phyloP scores from a whole-genome alignment of 1,140 invertebrate species.

The Pteromalus puparum region DNA sequence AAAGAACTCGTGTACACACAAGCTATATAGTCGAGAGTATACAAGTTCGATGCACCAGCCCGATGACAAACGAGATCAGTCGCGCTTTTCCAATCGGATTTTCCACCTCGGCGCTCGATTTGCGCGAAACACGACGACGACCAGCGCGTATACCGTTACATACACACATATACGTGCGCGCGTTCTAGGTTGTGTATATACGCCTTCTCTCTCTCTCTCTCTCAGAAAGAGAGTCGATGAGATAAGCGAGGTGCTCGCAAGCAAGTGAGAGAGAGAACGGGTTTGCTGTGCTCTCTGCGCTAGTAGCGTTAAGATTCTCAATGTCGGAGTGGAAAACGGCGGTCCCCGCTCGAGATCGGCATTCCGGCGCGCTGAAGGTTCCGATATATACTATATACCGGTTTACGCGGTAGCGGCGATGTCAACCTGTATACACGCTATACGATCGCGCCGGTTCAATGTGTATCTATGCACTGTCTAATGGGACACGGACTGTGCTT shows the following conservation, averaged over 20 bases:
- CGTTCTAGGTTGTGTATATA: neutral
- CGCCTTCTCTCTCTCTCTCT: slow-evolving; percentile 1
- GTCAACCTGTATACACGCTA: neutral
- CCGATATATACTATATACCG: slow-evolving; percentile 34
- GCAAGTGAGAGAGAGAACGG: slow-evolving; percentile 15
- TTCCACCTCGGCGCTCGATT: slow-evolving; percentile 15
- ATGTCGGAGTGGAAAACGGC: slow-evolving; percentile 38
- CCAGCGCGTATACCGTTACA: neutral
- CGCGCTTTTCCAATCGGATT: slow-evolving; percentile 25
- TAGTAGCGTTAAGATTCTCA: slow-evolving; percentile 19
- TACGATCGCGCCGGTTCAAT: neutral
- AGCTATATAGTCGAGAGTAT: neutral
- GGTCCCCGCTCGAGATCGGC: neutral
- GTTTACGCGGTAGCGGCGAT: slow-evolving; percentile 30
- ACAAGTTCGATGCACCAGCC: neutral
- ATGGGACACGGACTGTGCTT: neutral
- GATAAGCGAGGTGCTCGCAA: slow-evolving; percentile 27
- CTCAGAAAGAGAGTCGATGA: slow-evolving; percentile 9
- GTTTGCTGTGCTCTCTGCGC: slow-evolving; percentile 21
- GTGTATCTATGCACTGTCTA: neutral
- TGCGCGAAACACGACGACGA: slow-evolving; percentile 13
- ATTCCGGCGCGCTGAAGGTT: slow-evolving; percentile 32
- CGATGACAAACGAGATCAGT: neutral
- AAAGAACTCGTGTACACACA: neutral
- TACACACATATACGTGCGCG: neutral